These are phyloP conservation scores for Mastigias papua DNA, from an alignment of 30 jellyfish, hydroid and myxozoan genomes.

Conservation along the genomic window DNA sequence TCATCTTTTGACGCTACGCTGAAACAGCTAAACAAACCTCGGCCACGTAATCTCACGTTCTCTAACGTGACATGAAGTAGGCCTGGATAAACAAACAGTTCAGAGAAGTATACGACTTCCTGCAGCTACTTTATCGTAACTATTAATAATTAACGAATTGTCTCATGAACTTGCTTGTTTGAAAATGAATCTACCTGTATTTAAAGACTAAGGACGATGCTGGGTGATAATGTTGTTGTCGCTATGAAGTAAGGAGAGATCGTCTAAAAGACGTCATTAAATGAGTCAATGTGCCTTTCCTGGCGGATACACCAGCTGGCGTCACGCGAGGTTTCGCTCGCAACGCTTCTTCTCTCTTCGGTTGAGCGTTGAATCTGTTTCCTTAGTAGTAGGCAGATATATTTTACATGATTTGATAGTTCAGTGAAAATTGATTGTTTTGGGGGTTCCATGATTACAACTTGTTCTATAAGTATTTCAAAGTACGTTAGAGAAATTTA, in stretches of 20 bases:
- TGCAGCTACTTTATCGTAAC: not conserved
- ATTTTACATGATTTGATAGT: no score
- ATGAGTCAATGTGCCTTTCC: constrained; percentile 54
- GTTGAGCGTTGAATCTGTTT: not conserved
- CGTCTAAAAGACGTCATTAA: constrained; percentile 4
- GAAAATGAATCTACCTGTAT: constrained; percentile 20
- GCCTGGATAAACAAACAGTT: constrained; percentile 11
- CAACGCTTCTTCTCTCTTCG: not conserved
- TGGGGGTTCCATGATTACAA: no score
- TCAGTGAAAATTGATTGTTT: no score
- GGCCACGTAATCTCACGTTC: constrained; percentile 32
- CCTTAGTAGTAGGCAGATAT: no score
- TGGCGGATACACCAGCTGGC: constrained; percentile 24
- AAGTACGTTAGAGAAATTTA: no score
- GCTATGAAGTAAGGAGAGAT: not conserved
- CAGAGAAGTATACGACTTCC: not conserved
- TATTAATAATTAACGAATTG: constrained; percentile 22
- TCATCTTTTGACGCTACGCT: not conserved
- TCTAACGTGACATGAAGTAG: constrained; percentile 24
- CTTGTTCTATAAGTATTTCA: no score
- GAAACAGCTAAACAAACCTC: not conserved
- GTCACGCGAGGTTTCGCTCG: constrained; percentile 27
- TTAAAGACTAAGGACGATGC: not conserved
- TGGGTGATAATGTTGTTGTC: constrained; percentile 6
- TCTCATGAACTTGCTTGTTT: constrained; percentile 5